These are phyloP conservation scores for Myotis pilosus DNA, from an alignment of 2,797 vertebrate species.

Conservation along the genomic window DNA sequence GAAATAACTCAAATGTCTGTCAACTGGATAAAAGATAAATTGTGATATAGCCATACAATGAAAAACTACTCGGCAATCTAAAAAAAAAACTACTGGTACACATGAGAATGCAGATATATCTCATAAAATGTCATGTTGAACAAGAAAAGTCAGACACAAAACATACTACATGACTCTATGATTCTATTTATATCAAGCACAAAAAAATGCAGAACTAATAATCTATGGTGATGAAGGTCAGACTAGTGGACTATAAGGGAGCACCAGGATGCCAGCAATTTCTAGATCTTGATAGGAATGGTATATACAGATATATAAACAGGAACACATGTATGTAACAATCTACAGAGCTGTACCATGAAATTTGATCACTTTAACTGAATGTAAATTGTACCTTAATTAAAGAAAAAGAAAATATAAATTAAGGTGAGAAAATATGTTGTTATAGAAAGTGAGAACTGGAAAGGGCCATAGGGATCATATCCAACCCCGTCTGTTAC, in stretches of 20 bases:
- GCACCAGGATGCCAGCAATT: not conserved
- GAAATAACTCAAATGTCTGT: not conserved
- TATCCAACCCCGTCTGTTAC: not conserved
- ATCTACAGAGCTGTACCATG: not conserved
- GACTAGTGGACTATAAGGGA: not conserved
- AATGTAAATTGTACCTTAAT: not conserved
- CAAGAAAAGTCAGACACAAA: not conserved
- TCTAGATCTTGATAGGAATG: not conserved
- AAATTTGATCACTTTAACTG: not conserved
- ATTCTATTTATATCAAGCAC: not conserved
- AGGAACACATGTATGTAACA: not conserved
- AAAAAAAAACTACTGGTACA: not conserved
- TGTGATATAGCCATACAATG: not conserved
- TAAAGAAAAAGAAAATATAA: conserved; percentile 28
- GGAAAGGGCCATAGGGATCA: not conserved
- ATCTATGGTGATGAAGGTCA: not conserved
- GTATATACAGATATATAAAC: not conserved
- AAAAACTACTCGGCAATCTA: not conserved
- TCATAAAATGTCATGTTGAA: not conserved
- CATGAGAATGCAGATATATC: not conserved
- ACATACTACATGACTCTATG: not conserved
- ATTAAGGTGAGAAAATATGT: not conserved
- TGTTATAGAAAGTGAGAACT: not conserved
- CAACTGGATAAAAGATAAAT: not conserved
- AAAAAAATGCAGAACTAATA: conserved; percentile 4